Percentiles rank a stretch among this genome's conserved stretches.
Conservation (phyloP, 1,140 invertebrate species). For the Melanaphis sacchari region DNA sequence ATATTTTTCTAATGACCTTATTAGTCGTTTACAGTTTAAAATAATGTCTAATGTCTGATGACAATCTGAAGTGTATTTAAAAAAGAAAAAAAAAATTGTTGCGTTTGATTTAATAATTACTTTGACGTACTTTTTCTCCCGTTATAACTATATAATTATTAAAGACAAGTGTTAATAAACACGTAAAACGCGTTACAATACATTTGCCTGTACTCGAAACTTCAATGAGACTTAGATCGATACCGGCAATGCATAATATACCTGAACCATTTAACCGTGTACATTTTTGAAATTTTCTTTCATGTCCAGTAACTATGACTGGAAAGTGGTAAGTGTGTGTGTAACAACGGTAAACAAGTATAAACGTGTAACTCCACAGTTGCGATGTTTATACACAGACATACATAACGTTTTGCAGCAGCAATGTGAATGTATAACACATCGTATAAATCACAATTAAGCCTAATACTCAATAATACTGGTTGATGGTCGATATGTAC, state of each 20-base stretch:
- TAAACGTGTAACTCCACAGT: slow-evolving; percentile 34
- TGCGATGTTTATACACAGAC: slow-evolving; percentile 45
- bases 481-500: background rate
- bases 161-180: background rate
- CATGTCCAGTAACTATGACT: background rate
- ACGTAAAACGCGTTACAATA: background rate
- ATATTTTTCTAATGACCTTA: background rate
- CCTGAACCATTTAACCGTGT: background rate
- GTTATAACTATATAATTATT: background rate
- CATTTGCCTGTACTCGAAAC: background rate
- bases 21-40: background rate
- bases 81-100: background rate
- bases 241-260: background rate
- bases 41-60: background rate
- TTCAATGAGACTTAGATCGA: background rate
- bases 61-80: background rate
- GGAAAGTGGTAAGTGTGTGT: slow-evolving; percentile 1
- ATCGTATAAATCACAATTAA: slow-evolving; percentile 46
- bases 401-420: background rate
- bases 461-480: background rate
- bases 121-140: background rate
- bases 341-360: slow-evolving; percentile 41
- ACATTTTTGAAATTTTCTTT: slow-evolving; percentile 38
- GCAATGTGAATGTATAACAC: slow-evolving; percentile 26
- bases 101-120: background rate